A percentile compares a stretch with the other conserved stretches of the same genome.
Conservation (phyloP, 2,113 vertebrate species). For the Orthonyx spaldingii region DNA sequence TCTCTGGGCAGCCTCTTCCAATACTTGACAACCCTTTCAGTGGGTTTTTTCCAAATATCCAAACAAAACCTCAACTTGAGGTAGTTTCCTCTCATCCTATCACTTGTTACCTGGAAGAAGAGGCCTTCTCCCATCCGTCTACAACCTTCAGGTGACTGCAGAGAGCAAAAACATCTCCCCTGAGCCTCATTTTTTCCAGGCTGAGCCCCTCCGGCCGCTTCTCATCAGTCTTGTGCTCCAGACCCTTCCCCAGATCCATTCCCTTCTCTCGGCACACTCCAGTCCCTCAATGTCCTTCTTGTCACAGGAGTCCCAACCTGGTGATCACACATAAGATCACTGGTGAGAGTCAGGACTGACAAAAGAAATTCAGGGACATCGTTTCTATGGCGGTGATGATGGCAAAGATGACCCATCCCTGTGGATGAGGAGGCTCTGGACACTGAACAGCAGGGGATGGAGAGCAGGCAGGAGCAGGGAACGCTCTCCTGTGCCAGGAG, state of each 20-base stretch:
- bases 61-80: not conserved
- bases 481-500: accelerated
- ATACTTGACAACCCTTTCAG: not conserved
- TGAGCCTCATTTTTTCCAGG: not conserved
- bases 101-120: not conserved
- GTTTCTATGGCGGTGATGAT: accelerated
- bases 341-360: not conserved
- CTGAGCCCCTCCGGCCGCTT: not conserved
- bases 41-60: not conserved
- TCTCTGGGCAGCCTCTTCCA: not conserved
- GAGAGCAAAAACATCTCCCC: not conserved
- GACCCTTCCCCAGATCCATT: not conserved
- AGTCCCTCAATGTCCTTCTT: not conserved
- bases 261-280: not conserved
- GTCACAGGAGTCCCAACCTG: not conserved
- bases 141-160: not conserved
- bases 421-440: not conserved
- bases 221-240: not conserved
- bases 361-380: not conserved
- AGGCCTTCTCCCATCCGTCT: not conserved
- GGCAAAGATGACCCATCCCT: not conserved
- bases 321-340: accelerated
- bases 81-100: not conserved
- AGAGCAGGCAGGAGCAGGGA: not conserved
- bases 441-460: not conserved